Base-by-base conservation (phyloP, 2,113 vertebrate species). In the Oxyura jamaicensis region DNA sequence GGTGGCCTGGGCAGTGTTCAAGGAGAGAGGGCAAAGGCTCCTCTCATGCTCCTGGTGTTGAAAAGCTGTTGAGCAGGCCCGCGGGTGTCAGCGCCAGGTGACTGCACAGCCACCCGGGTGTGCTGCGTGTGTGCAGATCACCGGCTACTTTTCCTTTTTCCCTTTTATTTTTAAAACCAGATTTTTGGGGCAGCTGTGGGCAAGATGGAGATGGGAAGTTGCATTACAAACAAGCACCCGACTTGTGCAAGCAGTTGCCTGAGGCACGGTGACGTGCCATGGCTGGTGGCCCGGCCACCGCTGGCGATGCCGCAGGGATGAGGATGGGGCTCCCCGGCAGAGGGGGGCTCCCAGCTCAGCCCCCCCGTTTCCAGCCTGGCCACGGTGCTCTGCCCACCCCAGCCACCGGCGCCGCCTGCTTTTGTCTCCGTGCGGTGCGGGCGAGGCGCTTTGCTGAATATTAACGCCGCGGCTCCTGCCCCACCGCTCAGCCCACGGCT, bases 81-180 rank as follows among this genome's bases (percentile, higher is more conserved):
- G 75, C 36, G 66, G 89, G 91, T 76, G 89, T 92, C 94, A 86
- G 87, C 0, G 0, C 94, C 84, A 96, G 91, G 95, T 92, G 91
- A 97, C 79, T 39, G 79, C 86, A 67, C 85, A 90, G 22, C 92
- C 91, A 63, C 83, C 86, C 6, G 1, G 15, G 29, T 1, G 10
- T 93, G 87, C 77, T 60, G 79, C 67, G 13, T n/a, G 6, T 13
- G 76, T 71, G 90, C 67, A 3, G 7, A 52, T 65, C 4, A 10
- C 42, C 59, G 56, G 33, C 33, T 33, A 5, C 62, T 79, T 78
- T 56, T 35, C 29, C 6, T n/a, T 74, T 85, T 72, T 10, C 31
- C 39, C n/a, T 48, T 78, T 21, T n/a, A 5, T 3, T 82, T 81
- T 75, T 35, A 56, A 83, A 81, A 26, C 11, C 25, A 3, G 10